phyloP scores from a whole-genome alignment of 1,140 invertebrate genomes.

The Lepidurus apus region DNA sequence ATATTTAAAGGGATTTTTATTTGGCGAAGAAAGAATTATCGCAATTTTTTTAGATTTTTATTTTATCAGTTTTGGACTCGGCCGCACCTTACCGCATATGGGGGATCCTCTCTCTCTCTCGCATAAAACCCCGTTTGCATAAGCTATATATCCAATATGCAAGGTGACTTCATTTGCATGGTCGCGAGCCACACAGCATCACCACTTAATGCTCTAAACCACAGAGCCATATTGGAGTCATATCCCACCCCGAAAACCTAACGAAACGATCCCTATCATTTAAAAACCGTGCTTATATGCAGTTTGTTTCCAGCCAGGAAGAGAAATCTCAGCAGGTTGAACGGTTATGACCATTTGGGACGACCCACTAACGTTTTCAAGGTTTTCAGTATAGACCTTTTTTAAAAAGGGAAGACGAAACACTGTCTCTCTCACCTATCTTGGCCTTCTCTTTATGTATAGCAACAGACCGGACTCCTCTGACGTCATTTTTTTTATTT shows the following conservation, averaged over 20 bases:
- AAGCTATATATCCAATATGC: not conserved
- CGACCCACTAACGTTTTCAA: not conserved
- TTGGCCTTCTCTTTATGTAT: too few species aligned
- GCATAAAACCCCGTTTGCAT: not conserved
- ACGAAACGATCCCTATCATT: not conserved
- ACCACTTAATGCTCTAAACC: not conserved
- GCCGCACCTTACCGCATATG: conserved; percentile 8
- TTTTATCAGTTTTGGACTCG: not conserved
- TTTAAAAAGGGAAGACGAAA: not conserved
- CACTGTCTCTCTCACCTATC: not conserved
- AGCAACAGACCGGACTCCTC: too few species aligned
- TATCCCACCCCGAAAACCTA: not conserved
- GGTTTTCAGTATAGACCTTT: not conserved
- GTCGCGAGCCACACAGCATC: conserved; percentile 3
- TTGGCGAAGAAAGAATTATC: too few species aligned
- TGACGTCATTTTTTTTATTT: too few species aligned
- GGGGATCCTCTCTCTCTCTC: not conserved
- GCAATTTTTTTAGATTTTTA: too few species aligned
- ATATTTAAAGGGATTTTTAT: too few species aligned
- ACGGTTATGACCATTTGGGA: too few species aligned
- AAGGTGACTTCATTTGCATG: conserved; percentile 18
- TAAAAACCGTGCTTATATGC: conserved; percentile 2
- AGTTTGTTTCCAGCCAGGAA: not conserved
- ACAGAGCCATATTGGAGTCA: not conserved
- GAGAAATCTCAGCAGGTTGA: conserved; percentile 1